These are phyloP conservation scores for Nephrotoma guestfalica DNA, from an alignment of 2,888 invertebrate species.

Conservation along the genomic window DNA sequence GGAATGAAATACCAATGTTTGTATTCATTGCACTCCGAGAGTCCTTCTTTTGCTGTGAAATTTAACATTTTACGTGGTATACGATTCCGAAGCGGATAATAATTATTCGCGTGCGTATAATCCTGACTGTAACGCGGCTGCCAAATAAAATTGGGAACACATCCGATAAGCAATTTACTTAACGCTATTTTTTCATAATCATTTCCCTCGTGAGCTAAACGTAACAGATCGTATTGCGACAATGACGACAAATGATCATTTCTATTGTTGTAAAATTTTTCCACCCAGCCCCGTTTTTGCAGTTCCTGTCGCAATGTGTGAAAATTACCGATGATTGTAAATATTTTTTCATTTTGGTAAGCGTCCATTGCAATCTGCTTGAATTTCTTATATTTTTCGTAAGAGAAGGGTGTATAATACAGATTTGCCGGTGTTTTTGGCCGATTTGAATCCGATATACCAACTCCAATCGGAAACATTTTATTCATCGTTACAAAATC, in stretches of 20 bases:
- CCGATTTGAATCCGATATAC: not conserved
- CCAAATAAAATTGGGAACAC: slow-evolving; percentile 59
- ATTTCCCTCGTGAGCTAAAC: slow-evolving; percentile 24
- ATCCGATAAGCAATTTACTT: slow-evolving; percentile 44
- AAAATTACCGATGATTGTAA: slow-evolving; percentile 26
- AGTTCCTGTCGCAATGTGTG: slow-evolving; percentile 34
- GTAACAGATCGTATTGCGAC: slow-evolving; percentile 21
- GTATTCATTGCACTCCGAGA: slow-evolving; percentile 27
- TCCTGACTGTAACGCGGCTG: slow-evolving; percentile 23
- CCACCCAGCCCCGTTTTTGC: slow-evolving; percentile 54
- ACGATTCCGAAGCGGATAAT: slow-evolving; percentile 22
- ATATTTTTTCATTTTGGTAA: slow-evolving; percentile 24
- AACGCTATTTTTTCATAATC: slow-evolving; percentile 32
- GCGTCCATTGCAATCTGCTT: slow-evolving; percentile 14
- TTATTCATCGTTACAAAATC: not conserved
- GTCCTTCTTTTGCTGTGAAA: slow-evolving; percentile 37
- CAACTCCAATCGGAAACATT: not conserved
- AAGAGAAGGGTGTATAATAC: not conserved
- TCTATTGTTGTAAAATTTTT: slow-evolving; percentile 39
- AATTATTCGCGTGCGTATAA: not conserved
- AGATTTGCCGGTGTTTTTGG: not conserved
- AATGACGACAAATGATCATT: slow-evolving; percentile 23
- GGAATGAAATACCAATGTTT: slow-evolving; percentile 24
- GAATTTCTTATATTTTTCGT: slow-evolving; percentile 10
- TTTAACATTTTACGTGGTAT: slow-evolving; percentile 22